phyloP scores from a whole-genome alignment of 2,888 invertebrate genomes.

The Dioctria rufipes region DNA sequence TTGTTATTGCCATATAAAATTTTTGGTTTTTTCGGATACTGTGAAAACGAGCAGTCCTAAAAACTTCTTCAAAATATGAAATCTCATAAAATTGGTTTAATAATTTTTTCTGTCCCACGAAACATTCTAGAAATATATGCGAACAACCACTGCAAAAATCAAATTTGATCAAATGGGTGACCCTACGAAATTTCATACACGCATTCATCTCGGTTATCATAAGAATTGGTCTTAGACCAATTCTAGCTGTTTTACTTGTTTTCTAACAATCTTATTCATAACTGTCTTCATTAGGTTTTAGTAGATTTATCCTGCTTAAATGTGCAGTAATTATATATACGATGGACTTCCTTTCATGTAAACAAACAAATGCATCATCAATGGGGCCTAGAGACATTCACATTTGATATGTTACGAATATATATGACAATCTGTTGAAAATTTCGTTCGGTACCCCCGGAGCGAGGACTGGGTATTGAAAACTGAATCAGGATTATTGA shows the following conservation, averaged over 20 bases:
- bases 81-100: no score
- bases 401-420: slow-evolving; percentile 32
- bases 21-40: no score
- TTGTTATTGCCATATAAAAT: no score
- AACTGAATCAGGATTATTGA: slow-evolving; percentile 62
- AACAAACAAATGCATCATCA: slow-evolving; percentile 34
- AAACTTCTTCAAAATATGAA: no score
- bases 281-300: not conserved
- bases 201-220: no score
- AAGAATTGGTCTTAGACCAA: no score
- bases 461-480: slow-evolving; percentile 57
- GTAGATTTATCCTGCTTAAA: not conserved
- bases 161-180: no score
- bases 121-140: no score
- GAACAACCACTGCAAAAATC: no score
- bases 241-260: not conserved
- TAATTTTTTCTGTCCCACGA: no score
- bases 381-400: slow-evolving; percentile 20
- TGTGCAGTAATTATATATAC: not conserved
- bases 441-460: not conserved
- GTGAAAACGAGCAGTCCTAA: no score
- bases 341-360: not conserved
- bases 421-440: slow-evolving; percentile 38
- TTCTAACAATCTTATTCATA: not conserved
- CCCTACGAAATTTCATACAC: no score